These are phyloP conservation scores for Chaenogobius annularis DNA, from an alignment of 2,113 vertebrate genomes.

Conservation along the genomic window DNA sequence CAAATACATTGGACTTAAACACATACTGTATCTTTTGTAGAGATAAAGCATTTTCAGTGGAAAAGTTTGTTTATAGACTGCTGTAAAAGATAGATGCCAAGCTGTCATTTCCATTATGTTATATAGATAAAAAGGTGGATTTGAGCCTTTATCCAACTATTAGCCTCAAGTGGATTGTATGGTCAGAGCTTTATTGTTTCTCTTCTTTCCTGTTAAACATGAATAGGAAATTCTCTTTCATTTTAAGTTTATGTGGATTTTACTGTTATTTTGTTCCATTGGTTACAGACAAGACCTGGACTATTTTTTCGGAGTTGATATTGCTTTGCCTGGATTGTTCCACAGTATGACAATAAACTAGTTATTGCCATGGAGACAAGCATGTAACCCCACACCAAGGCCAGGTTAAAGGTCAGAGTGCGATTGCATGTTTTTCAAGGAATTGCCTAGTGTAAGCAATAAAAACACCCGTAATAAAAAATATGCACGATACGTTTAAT, in stretches of 20 bases:
- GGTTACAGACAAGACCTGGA: background rate
- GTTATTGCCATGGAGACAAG: too few relatives aligned
- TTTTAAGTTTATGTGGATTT: background rate
- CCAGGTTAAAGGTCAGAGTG: too few relatives aligned
- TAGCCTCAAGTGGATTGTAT: background rate
- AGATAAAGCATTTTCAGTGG: background rate
- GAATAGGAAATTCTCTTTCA: background rate
- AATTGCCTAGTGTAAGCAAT: too few relatives aligned
- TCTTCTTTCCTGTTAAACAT: background rate
- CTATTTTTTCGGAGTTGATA: too few relatives aligned
- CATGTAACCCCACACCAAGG: too few relatives aligned
- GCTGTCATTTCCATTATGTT: background rate
- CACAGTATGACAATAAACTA: too few relatives aligned
- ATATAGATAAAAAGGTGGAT: background rate
- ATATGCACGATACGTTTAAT: too few relatives aligned
- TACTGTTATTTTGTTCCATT: background rate
- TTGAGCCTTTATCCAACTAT: background rate
- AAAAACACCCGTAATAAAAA: too few relatives aligned
- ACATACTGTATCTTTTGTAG: slow-evolving; percentile 3
- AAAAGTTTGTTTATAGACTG: background rate
- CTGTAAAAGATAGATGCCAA: background rate
- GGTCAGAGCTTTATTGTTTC: background rate
- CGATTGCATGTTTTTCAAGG: too few relatives aligned
- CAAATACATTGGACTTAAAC: slow-evolving; percentile 1
- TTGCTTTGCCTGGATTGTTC: too few relatives aligned